Base-by-base conservation (phyloP, 2,888 invertebrate genomes). In the Hyles lineata region DNA sequence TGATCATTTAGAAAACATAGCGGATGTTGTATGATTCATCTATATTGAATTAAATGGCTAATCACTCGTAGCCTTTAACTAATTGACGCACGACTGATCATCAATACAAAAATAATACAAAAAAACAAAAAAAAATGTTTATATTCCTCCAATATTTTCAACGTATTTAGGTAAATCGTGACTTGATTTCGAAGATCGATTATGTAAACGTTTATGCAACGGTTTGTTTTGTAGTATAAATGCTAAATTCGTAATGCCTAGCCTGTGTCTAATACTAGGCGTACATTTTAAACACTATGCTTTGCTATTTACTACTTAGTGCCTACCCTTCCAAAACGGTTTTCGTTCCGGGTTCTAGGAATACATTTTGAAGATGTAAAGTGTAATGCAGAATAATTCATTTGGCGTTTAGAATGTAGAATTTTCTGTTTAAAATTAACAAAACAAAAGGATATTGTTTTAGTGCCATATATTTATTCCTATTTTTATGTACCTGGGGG, bases 261-360 rank as follows among this genome's bases (percentile, higher is more conserved):
- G 67, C 21, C 50, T 6, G 50, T 17, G 21, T 15, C 23, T 21
- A 23, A 23, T 67, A 50, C 50, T 6, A 50, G 43, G 1, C 43
- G 21, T 67, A 67, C 67, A 67, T 67, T n/a, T 67, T 67, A 67
- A 67, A 50, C 50, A 11, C 21, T 71, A 73, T 77, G 76, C 76
- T 75, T 81, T 43, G 5, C 21, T 67, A 17, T 15, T 21, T 23
- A 17, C 67, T 25, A 17, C 23, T 21, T 23, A 17, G 50, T 25
- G 23, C 17, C 50, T 50, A 25, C 50, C 23, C 67, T 67, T 23
- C 17, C 17, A 50, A 35, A 67, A 50, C 21, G 43, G 17, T 25
- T 43, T 50, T 50, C 67, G 23, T 67, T 67, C 67, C 67, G 67
- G 67, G 50, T 67, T 62, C 62, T 7, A 32, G 32, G 23, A 17